phyloP scores from a whole-genome alignment of 1,140 invertebrate genomes.

The Conus betulinus region DNA sequence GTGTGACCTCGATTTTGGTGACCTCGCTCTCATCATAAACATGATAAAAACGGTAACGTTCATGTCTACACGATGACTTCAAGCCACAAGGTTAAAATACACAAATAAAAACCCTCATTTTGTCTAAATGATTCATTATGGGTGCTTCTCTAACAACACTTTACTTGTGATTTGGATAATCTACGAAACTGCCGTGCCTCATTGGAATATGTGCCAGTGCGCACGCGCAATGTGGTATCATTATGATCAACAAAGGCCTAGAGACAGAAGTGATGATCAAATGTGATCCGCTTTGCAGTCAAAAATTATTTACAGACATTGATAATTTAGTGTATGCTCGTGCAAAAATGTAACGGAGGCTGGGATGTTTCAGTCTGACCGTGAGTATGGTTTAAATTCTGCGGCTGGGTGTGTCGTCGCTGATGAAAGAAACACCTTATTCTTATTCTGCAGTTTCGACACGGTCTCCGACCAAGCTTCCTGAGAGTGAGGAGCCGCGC shows the following conservation, averaged over 20 bases:
- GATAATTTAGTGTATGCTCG: not conserved
- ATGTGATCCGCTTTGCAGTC: constrained; percentile 10
- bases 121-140: not conserved
- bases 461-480: constrained; percentile 53
- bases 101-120: not conserved
- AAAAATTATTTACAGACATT: not conserved
- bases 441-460: constrained; percentile 67
- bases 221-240: constrained; percentile 62
- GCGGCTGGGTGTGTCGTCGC: constrained; percentile 21
- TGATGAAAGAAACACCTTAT: constrained; percentile 65
- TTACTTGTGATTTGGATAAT: not conserved
- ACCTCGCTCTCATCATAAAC: not conserved
- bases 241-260: constrained; percentile 63
- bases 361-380: constrained; percentile 25
- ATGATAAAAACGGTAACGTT: no score
- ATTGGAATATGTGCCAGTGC: constrained; percentile 48
- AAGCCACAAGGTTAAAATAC: no score
- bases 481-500: constrained; percentile 26
- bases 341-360: not conserved
- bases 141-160: no score
- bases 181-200: constrained; percentile 12
- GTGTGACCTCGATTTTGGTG: not conserved
- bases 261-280: constrained; percentile 13
- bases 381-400: not conserved
- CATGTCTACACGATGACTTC: no score